A percentile compares a stretch with the other conserved stretches of the same genome.
Evolutionary conservation across 1,140 invertebrate species (phyloP).

Genomic region (Drosophila orosa): DNA sequence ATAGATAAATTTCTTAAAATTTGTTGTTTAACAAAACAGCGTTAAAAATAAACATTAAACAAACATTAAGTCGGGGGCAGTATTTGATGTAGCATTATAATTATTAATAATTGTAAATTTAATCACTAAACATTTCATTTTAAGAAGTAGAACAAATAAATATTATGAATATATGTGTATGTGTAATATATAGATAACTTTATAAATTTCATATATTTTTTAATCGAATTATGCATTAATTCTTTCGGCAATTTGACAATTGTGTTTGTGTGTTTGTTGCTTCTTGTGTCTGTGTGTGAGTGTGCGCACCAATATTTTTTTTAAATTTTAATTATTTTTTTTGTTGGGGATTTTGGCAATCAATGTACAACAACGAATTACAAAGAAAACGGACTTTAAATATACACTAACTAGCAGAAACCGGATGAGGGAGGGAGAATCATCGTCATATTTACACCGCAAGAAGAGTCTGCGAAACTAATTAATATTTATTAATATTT

Average conservation of each 20-base stretch:
- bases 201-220: slow-evolving; percentile 32
- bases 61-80: slow-evolving; percentile 81
- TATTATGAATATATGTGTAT: slow-evolving; percentile 65
- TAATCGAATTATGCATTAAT: slow-evolving; percentile 49
- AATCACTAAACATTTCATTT: slow-evolving; percentile 74
- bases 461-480: slow-evolving; percentile 32
- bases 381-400: slow-evolving; percentile 53
- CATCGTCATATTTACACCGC: slow-evolving; percentile 46
- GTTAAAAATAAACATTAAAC: slow-evolving; percentile 78
- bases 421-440: slow-evolving; percentile 27
- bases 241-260: slow-evolving; percentile 54
- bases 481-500: slow-evolving; percentile 31
- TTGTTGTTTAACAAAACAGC: slow-evolving; percentile 71
- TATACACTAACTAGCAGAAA: slow-evolving; percentile 32
- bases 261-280: slow-evolving; percentile 16
- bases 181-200: slow-evolving; percentile 51
- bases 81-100: slow-evolving; percentile 76
- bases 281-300: slow-evolving; percentile 15
- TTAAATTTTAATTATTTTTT: neutral
- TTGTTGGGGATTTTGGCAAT: slow-evolving; percentile 48
- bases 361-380: slow-evolving; percentile 73
- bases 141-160: slow-evolving; percentile 78
- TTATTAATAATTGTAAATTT: slow-evolving; percentile 42
- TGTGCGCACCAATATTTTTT: slow-evolving; percentile 51
- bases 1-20: slow-evolving; percentile 77